Percentiles rank a stretch among this genome's conserved stretches.
Evolutionary conservation across 1,140 invertebrate species (phyloP).

Genomic region (Drosophila repleta): DNA sequence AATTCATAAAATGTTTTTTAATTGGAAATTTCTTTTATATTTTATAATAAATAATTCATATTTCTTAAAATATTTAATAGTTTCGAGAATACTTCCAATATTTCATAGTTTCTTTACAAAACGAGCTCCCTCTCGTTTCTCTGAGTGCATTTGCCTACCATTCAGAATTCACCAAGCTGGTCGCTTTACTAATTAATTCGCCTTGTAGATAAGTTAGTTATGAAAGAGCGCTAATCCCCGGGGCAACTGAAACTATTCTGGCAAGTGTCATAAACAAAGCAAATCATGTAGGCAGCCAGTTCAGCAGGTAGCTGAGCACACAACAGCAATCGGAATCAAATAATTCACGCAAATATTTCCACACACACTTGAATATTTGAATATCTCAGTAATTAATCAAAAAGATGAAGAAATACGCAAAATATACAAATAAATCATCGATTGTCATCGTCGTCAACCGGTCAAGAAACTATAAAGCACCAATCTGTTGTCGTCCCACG

Average conservation of each 20-base stretch:
- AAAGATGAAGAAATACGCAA: conserved; percentile 58
- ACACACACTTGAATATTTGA: conserved; percentile 79
- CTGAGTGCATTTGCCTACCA: conserved; percentile 6
- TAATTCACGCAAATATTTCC: conserved; percentile 59
- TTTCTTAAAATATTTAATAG: background rate
- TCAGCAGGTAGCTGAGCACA: conserved; percentile 38
- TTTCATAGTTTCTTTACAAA: too few relatives aligned
- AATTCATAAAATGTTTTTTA: too few relatives aligned
- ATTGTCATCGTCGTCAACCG: conserved; percentile 63
- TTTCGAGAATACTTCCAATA: background rate
- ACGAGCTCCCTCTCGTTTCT: background rate
- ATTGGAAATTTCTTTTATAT: too few relatives aligned
- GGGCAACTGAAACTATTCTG: conserved; percentile 43
- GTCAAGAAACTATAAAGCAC: conserved; percentile 81
- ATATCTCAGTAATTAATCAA: conserved; percentile 80
- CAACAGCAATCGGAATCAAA: conserved; percentile 32
- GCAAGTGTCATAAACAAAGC: conserved; percentile 66
- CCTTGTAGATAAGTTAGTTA: conserved; percentile 31
- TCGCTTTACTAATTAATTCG: conserved; percentile 51
- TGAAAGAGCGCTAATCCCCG: conserved; percentile 49
- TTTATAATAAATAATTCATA: too few relatives aligned
- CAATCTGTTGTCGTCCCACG: conserved; percentile 46
- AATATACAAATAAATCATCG: conserved; percentile 75
- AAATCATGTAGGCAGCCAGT: conserved; percentile 32
- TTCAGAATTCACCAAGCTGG: conserved; percentile 32